Evolutionary conservation across 2,888 invertebrate genomes (phyloP).

Genomic region (Coleophora flavipennella): DNA sequence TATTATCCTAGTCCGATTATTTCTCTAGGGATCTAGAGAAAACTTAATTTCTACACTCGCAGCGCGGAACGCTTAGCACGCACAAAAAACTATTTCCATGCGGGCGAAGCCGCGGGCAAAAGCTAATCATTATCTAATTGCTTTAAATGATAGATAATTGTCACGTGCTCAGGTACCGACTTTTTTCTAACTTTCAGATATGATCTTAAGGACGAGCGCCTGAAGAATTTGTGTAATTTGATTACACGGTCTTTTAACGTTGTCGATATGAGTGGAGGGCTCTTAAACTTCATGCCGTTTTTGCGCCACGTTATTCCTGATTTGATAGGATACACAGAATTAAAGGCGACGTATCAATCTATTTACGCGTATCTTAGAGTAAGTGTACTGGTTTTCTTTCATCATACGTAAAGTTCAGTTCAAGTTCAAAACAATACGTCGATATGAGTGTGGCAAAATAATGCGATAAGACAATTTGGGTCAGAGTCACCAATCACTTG

Average conservation of each 20-base stretch:
- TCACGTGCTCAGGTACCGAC: too few relatives aligned
- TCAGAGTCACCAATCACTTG: constrained; percentile 17
- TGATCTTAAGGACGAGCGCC: constrained; percentile 68
- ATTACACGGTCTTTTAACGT: constrained; percentile 76
- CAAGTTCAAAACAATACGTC: background rate
- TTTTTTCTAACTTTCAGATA: constrained; percentile 44
- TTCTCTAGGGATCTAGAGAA: too few relatives aligned
- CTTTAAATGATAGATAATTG: too few relatives aligned
- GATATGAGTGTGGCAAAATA: background rate
- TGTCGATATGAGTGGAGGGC: constrained; percentile 79
- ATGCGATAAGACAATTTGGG: constrained; percentile 9
- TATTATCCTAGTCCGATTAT: too few relatives aligned
- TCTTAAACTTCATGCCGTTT: constrained; percentile 79
- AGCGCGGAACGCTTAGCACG: too few relatives aligned
- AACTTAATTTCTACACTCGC: too few relatives aligned
- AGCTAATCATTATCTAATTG: too few relatives aligned
- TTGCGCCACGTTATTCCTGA: constrained; percentile 76
- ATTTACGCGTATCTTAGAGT: constrained; percentile 73
- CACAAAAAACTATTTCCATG: too few relatives aligned
- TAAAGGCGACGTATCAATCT: constrained; percentile 57
- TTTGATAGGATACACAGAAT: constrained; percentile 73
- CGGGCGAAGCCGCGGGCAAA: too few relatives aligned
- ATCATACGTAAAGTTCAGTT: background rate
- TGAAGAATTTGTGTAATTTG: constrained; percentile 66
- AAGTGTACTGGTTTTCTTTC: constrained; percentile 15